phyloP scores from a whole-genome alignment of 1,140 invertebrate species.

The Hylyphantes graminicola region DNA sequence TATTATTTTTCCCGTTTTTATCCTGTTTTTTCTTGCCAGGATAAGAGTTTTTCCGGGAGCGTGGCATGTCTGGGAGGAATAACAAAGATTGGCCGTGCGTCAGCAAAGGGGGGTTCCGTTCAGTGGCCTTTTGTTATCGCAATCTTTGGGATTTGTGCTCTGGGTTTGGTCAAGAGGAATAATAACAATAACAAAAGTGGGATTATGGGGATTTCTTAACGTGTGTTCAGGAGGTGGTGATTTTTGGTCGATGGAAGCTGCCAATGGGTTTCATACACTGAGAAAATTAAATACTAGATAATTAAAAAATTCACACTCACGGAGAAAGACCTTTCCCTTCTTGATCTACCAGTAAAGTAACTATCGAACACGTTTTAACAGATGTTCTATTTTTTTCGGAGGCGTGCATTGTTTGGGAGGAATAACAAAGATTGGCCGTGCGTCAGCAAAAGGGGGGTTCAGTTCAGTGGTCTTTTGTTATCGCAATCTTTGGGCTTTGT shows the following conservation, averaged over 20 bases:
- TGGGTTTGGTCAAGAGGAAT: constrained; percentile 31
- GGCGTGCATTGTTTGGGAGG: background rate
- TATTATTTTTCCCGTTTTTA: background rate
- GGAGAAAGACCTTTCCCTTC: too few relatives aligned
- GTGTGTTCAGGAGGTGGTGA: background rate
- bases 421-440: constrained; percentile 53
- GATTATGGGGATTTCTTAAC: background rate
- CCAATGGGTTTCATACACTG: too few relatives aligned
- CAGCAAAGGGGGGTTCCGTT: constrained; percentile 20
- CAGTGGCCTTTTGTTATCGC: constrained; percentile 40
- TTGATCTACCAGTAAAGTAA: too few relatives aligned
- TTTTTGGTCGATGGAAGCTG: background rate
- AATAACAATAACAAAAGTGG: background rate
- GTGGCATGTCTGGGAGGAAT: constrained; percentile 6
- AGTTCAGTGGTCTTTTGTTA: constrained; percentile 34
- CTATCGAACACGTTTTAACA: too few relatives aligned
- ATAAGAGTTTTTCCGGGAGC: constrained; percentile 24
- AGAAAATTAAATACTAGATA: too few relatives aligned
- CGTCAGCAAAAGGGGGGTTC: constrained; percentile 35
- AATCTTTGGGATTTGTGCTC: constrained; percentile 34
- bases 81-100: constrained; percentile 52
- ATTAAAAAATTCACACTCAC: too few relatives aligned
- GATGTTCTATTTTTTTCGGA: background rate
- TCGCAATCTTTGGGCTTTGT: constrained; percentile 35
- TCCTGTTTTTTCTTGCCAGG: background rate